Evolutionary conservation across 2,888 invertebrate species (phyloP), one percentile per base, ranked within the genome.

Genomic region (Abscondita cerata): DNA sequence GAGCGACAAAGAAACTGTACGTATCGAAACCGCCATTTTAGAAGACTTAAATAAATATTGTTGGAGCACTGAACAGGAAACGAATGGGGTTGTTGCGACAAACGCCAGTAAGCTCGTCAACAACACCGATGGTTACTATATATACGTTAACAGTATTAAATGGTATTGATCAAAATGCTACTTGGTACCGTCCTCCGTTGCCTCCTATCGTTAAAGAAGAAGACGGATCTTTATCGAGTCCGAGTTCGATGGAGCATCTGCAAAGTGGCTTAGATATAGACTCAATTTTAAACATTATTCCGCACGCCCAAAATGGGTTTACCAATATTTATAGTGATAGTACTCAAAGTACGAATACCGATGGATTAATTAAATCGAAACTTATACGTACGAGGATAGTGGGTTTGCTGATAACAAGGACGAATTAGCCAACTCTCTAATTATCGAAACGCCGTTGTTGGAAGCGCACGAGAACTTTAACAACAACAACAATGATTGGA

Each of bases 141-240:
- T 93, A 93, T 79, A 93, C 93, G 59, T 82, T 94, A 67, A 93
- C 93, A 75, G 93, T 93, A 77, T 86, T 94, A 76, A 93, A 93
- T 80, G 91, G 90, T 71, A 88, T 89, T 71, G 84, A 79, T 79
- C 83, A 75, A 77, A 75, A 70, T 57, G 78, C 73, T 64, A 81
- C 73, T 65, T 84, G 78, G 82, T 84, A 77, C 80, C 84, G 72
- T 81, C 84, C 79, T 83, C 89, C 75, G 83, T 85, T 79, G 84
- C 87, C 64, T 86, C 88, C 85, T 83, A 73, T 76, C 18, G 89
- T 80, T 76, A 85, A 69, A 85, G 91, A 82, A 84, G 81, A 89
- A 73, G 88, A 89, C 72, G 86, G 84, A 52, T 85, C 85, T 6
- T 81, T 83, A 9, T 86, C 87, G 16, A 86, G 87, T 77, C 86